phyloP scores from a whole-genome alignment of 2,113 vertebrate genomes.

The Bostrychus sinensis region DNA sequence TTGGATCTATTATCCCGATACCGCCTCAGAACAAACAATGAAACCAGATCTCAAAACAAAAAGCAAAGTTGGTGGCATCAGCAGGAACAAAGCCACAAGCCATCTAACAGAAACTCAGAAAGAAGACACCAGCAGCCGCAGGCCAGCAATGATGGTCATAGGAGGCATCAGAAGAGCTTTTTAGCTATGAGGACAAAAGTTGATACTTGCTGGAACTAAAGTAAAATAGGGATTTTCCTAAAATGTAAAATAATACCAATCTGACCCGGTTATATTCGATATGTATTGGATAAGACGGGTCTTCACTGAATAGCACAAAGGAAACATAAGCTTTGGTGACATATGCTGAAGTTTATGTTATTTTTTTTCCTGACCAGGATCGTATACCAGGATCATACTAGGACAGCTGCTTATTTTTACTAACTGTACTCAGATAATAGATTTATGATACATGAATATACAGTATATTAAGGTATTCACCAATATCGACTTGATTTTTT shows the following conservation, averaged over 20 bases:
- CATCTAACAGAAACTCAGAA: conserved; percentile 48
- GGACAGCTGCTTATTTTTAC: background rate
- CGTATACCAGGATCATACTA: background rate
- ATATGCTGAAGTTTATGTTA: background rate
- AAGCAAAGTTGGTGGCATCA: conserved; percentile 23
- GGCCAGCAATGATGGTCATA: conserved; percentile 19
- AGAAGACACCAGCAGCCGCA: conserved; percentile 47
- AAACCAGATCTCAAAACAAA: conserved; percentile 54
- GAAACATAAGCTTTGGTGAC: background rate
- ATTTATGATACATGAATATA: too few species aligned
- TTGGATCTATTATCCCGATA: conserved; percentile 30
- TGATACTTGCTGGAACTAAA: conserved; percentile 35
- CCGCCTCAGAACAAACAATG: conserved; percentile 42
- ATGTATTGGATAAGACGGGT: background rate
- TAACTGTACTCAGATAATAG: too few species aligned
- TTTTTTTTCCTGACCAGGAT: background rate
- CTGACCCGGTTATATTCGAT: conserved; percentile 39
- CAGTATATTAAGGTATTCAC: too few species aligned
- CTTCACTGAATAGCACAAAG: background rate
- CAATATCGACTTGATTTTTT: too few species aligned
- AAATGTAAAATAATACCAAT: conserved; percentile 50
- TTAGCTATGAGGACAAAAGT: conserved; percentile 34
- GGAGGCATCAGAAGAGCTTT: conserved; percentile 39
- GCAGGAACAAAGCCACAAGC: conserved; percentile 17
- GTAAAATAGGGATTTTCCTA: conserved; percentile 47